Evolutionary conservation across 1,140 invertebrate genomes (phyloP).

Genomic region (Bemisia tabaci): DNA sequence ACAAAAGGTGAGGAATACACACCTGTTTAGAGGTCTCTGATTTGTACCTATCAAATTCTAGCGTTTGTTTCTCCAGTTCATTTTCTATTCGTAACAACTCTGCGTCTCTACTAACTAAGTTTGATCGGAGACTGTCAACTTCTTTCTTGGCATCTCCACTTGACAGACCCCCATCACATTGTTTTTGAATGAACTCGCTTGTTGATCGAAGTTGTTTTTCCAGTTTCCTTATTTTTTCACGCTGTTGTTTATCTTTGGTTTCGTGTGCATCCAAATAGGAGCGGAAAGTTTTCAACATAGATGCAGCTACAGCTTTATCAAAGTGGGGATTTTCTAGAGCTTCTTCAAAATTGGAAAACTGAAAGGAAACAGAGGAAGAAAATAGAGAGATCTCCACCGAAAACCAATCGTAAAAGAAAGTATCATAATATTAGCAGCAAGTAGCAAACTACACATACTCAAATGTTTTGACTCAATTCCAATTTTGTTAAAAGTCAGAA

Average conservation of each 20-base stretch:
- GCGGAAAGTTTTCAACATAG: background rate
- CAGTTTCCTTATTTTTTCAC: background rate
- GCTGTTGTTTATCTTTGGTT: background rate
- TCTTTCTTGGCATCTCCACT: background rate
- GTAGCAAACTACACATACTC: no score
- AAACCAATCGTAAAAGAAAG: no score
- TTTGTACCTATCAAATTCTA: background rate
- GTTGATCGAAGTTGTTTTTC: background rate
- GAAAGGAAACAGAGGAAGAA: background rate
- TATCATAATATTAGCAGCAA: no score
- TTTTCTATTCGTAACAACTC: background rate
- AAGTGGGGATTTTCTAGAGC: background rate
- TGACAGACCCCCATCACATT: background rate
- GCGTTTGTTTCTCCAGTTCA: background rate
- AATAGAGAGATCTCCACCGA: background rate
- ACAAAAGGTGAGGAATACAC: no score
- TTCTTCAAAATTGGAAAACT: background rate
- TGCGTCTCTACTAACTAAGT: background rate
- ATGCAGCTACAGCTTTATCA: background rate
- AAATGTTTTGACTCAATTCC: no score
- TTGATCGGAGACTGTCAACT: background rate
- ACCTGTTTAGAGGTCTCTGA: background rate
- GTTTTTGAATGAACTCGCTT: background rate
- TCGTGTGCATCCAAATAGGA: background rate
- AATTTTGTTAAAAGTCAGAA: no score